Evolutionary conservation across 2,113 vertebrate genomes (phyloP).

Genomic region (Prunella himalayana): DNA sequence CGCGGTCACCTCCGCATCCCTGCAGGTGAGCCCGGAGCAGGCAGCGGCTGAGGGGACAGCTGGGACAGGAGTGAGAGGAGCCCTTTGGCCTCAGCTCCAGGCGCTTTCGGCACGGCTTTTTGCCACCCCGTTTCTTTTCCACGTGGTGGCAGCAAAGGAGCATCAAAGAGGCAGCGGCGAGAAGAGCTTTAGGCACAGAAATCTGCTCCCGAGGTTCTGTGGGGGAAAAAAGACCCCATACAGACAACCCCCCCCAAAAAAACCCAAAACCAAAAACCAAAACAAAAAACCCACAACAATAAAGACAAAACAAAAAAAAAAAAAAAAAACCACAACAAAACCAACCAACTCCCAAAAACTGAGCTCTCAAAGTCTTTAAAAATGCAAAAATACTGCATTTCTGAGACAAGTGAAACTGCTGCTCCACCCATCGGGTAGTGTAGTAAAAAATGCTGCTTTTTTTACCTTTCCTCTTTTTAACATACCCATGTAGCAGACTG

Average conservation of each 20-base stretch:
- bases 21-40: not conserved
- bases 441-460: not conserved
- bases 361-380: not conserved
- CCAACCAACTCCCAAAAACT: not conserved
- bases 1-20: not conserved
- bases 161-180: slow-evolving; percentile 1
- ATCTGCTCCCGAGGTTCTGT: not conserved
- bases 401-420: not conserved
- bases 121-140: not conserved
- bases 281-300: not conserved
- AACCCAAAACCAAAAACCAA: too few relatives aligned
- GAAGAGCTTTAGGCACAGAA: not conserved
- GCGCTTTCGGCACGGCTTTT: not conserved
- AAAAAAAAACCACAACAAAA: not conserved
- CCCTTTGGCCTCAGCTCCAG: not conserved
- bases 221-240: not conserved
- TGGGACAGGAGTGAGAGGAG: not conserved
- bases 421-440: not conserved
- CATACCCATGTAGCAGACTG: not conserved
- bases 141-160: slow-evolving; percentile 85
- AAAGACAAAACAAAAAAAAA: not conserved
- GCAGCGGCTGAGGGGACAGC: not conserved
- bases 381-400: not conserved
- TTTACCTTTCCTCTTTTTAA: not conserved
- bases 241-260: too few relatives aligned